A percentile compares a stretch with the other conserved stretches of the same genome.
These are phyloP conservation scores for Hippolais icterina DNA, from an alignment of 2,113 vertebrate species.

Conservation along the genomic window DNA sequence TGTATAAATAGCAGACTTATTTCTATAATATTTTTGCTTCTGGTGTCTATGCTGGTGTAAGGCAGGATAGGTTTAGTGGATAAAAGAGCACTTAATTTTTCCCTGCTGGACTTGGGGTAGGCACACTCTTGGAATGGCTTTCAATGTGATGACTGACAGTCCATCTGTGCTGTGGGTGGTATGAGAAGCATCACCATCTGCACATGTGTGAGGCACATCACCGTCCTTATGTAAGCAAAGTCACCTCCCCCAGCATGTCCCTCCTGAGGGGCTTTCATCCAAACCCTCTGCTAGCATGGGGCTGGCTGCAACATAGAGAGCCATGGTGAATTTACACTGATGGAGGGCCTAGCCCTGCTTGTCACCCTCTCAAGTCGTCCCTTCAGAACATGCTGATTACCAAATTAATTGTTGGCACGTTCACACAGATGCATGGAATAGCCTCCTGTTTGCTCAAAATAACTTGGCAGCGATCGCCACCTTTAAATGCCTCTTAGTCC, in stretches of 20 bases:
- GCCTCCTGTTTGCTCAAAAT: not conserved
- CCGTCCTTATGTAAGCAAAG: not conserved
- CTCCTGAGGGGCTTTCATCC: not conserved
- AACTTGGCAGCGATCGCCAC: not conserved
- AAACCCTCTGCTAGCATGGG: not conserved
- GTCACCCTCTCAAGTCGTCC: not conserved
- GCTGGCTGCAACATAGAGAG: not conserved
- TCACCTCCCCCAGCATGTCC: not conserved
- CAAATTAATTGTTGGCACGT: not conserved
- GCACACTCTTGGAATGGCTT: conserved; percentile 19
- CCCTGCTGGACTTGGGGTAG: conserved; percentile 3
- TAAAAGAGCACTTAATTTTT: conserved; percentile 23
- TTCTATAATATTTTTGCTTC: conserved; percentile 39
- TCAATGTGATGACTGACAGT: conserved; percentile 56
- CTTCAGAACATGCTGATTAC: not conserved
- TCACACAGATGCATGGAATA: not conserved
- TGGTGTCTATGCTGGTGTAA: not conserved
- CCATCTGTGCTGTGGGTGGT: conserved; percentile 63
- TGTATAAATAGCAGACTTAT: conserved; percentile 9
- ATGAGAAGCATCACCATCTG: conserved; percentile 60
- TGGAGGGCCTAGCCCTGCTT: not conserved
- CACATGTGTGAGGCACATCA: conserved; percentile 9
- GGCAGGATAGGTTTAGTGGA: not conserved
- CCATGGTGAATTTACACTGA: not conserved
- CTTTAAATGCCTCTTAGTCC: not conserved